A percentile compares a stretch with the other conserved stretches of the same genome.
phyloP scores from a whole-genome alignment of 1,140 invertebrate species.

The Papilio helenus region DNA sequence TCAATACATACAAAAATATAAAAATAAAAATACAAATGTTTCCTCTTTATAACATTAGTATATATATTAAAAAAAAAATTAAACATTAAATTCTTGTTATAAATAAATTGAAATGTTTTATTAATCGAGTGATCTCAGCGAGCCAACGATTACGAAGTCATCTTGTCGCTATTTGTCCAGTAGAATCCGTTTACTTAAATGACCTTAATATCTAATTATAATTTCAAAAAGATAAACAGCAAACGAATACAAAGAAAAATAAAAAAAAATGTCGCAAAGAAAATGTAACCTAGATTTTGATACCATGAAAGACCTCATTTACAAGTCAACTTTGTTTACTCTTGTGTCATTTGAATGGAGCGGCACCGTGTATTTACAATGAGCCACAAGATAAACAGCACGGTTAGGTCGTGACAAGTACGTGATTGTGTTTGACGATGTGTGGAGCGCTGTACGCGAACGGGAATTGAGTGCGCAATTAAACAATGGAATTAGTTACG shows the following conservation, averaged over 20 bases:
- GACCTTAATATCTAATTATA: background rate
- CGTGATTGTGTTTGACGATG: constrained; percentile 33
- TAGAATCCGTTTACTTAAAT: background rate
- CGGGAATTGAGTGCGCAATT: constrained; percentile 16
- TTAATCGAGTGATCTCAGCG: no score
- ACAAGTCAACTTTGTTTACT: constrained; percentile 15
- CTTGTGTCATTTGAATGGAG: constrained; percentile 19
- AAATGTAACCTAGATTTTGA: constrained; percentile 26
- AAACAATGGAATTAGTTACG: constrained; percentile 12
- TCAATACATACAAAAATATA: no score
- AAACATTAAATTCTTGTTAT: background rate
- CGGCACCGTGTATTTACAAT: constrained; percentile 17
- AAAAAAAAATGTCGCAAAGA: background rate
- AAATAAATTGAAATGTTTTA: no score
- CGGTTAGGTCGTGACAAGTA: constrained; percentile 26
- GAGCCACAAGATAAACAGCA: constrained; percentile 27
- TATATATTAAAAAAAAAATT: no score
- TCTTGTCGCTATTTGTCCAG: background rate
- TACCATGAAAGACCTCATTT: constrained; percentile 24
- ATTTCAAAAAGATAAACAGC: background rate
- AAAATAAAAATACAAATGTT: no score
- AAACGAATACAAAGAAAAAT: background rate
- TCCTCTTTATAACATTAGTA: no score
- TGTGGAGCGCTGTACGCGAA: constrained; percentile 19
- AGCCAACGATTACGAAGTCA: no score